These are phyloP conservation scores for Nipponia nippon DNA, from an alignment of 2,113 vertebrate species.

Conservation along the genomic window DNA sequence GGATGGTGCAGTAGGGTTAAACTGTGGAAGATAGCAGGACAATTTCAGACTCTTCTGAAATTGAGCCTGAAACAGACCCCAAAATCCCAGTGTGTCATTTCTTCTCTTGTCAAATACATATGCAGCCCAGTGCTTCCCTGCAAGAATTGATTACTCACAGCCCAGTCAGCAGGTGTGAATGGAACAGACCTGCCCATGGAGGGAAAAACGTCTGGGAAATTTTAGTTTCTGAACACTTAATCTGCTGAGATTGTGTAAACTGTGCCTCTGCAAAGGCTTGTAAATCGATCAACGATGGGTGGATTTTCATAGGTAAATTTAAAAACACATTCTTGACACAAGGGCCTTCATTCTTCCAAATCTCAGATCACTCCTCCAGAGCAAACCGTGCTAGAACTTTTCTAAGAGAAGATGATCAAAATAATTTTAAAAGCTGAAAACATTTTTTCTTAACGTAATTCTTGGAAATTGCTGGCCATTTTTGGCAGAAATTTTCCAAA, in stretches of 20 bases:
- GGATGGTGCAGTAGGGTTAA: neutral
- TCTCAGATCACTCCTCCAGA: neutral
- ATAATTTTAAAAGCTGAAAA: neutral
- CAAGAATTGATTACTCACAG: neutral
- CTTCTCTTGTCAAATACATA: neutral
- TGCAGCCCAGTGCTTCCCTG: neutral
- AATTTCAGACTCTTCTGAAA: neutral
- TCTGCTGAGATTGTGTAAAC: neutral
- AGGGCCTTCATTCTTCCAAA: neutral
- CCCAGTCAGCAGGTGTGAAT: neutral
- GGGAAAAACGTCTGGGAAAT: neutral
- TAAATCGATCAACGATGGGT: neutral
- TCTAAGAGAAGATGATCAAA: neutral
- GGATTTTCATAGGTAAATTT: neutral
- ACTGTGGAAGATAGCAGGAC: neutral
- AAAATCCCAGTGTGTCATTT: neutral
- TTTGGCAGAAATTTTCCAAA: neutral
- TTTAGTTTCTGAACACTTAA: neutral
- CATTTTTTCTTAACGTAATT: neutral
- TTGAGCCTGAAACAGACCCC: neutral
- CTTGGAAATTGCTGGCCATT: neutral
- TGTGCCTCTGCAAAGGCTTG: neutral
- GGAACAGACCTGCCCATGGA: neutral
- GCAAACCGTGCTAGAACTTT: neutral
- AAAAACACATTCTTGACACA: neutral